A percentile compares a stretch with the other conserved stretches of the same genome.
Conservation (phyloP, 2,888 invertebrate genomes). For the Cecidostiba fungosa region DNA sequence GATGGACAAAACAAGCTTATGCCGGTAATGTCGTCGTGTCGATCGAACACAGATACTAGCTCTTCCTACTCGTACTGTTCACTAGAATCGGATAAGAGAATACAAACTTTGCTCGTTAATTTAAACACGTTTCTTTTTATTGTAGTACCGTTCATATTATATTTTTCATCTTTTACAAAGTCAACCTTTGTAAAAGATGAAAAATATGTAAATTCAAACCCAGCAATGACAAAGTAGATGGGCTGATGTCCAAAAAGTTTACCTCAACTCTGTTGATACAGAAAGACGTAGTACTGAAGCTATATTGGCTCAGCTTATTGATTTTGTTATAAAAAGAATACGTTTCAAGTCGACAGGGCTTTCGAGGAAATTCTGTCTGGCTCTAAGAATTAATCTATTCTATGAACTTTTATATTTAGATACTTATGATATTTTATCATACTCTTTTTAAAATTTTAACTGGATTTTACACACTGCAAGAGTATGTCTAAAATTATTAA, state of each 20-base stretch:
- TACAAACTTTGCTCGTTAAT: not conserved
- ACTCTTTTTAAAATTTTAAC: slow-evolving; percentile 19
- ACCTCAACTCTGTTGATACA: not conserved
- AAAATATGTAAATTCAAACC: not conserved
- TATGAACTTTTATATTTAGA: not conserved
- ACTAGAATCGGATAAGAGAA: not conserved
- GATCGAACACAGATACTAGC: not conserved
- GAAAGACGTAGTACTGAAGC: not conserved
- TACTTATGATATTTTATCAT: not conserved
- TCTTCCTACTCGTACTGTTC: not conserved
- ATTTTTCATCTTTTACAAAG: not conserved
- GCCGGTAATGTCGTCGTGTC: slow-evolving; percentile 69
- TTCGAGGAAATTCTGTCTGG: not conserved
- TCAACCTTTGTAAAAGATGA: no score
- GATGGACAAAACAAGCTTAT: slow-evolving; percentile 74
- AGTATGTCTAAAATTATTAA: slow-evolving; percentile 15
- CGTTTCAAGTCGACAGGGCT: not conserved
- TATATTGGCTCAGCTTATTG: not conserved
- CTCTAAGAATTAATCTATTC: no score
- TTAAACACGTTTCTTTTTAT: not conserved
- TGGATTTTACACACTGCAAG: slow-evolving; percentile 30
- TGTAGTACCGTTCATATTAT: not conserved
- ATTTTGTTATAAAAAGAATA: slow-evolving; percentile 1
- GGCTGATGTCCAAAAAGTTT: not conserved
- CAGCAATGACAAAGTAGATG: not conserved